Percentiles rank a stretch among this genome's conserved stretches.
Conservation (phyloP, 2,888 invertebrate genomes). For the Aproaerema taeniolella region DNA sequence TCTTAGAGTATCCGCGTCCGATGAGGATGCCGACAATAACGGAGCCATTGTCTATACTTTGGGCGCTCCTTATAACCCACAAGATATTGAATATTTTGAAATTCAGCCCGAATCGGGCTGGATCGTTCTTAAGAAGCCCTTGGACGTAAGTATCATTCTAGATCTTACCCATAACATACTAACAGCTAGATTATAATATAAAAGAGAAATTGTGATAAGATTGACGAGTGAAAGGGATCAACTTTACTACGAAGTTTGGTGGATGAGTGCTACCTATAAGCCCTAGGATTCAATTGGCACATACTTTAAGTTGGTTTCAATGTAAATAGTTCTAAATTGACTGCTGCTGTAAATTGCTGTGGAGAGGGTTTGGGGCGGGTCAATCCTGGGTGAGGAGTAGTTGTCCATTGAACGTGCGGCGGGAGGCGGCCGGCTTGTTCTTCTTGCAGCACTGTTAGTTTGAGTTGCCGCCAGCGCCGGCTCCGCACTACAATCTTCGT, state of each 20-base stretch:
- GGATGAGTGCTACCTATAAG: slow-evolving; percentile 77
- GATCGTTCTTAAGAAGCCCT: slow-evolving; percentile 95
- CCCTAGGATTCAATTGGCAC: slow-evolving; percentile 78
- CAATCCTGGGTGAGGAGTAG: slow-evolving; percentile 77
- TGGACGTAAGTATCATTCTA: slow-evolving; percentile 98
- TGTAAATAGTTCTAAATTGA: slow-evolving; percentile 76
- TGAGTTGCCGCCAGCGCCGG: slow-evolving; percentile 80
- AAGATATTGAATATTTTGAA: slow-evolving; percentile 95
- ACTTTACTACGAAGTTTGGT: slow-evolving; percentile 71
- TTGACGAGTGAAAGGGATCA: slow-evolving; percentile 68
- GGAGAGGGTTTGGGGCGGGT: slow-evolving; percentile 44
- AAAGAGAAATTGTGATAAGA: slow-evolving; percentile 52
- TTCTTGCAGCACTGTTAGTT: slow-evolving; percentile 85
- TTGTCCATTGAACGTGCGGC: slow-evolving; percentile 65
- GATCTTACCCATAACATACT: slow-evolving; percentile 18
- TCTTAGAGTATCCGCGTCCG: slow-evolving; percentile 95
- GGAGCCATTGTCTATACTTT: slow-evolving; percentile 95
- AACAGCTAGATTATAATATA: neutral
- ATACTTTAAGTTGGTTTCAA: slow-evolving; percentile 64
- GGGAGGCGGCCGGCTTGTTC: slow-evolving; percentile 63
- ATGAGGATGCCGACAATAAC: slow-evolving; percentile 98
- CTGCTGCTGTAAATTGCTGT: slow-evolving; percentile 75
- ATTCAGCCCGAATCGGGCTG: slow-evolving; percentile 98
- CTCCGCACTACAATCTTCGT: slow-evolving; percentile 72
- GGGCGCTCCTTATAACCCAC: slow-evolving; percentile 91